Percentiles rank a stretch among this genome's conserved stretches.
phyloP scores from a whole-genome alignment of 2,888 invertebrate genomes.

The Limnephilus auricula region DNA sequence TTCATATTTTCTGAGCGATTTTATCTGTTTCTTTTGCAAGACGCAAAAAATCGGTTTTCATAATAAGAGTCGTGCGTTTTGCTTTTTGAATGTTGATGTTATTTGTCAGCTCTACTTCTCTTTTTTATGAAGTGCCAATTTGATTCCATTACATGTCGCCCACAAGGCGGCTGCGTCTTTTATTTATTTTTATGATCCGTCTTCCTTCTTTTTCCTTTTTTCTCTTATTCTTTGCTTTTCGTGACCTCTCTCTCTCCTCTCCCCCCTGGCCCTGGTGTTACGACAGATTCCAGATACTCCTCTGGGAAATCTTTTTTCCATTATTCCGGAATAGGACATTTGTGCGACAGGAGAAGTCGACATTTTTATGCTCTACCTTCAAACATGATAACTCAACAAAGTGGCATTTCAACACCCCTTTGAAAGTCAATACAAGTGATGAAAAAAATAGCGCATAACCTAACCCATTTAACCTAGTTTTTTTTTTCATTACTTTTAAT shows the following conservation, averaged over 20 bases:
- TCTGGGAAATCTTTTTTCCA: constrained; percentile 40
- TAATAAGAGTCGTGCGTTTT: neutral
- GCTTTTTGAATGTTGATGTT: neutral
- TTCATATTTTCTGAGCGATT: constrained; percentile 2
- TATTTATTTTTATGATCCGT: constrained; percentile 39
- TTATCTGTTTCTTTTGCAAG: neutral
- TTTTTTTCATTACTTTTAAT: too few species aligned
- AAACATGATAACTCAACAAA: too few species aligned
- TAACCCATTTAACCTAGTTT: too few species aligned
- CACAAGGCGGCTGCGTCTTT: constrained; percentile 31
- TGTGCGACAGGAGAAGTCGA: constrained; percentile 20
- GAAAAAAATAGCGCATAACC: too few species aligned
- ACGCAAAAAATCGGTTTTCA: neutral
- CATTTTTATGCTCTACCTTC: neutral
- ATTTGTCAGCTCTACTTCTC: neutral
- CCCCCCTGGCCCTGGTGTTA: neutral
- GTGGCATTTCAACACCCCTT: too few species aligned
- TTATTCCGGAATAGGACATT: constrained; percentile 29
- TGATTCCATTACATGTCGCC: constrained; percentile 36
- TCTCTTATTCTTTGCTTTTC: neutral
- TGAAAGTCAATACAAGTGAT: too few species aligned
- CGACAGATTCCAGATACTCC: neutral
- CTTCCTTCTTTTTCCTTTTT: neutral
- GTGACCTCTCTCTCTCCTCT: neutral
- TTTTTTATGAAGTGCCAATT: constrained; percentile 18